Evolutionary conservation across 2,113 vertebrate genomes (phyloP).

Genomic region (Myotis brandtii): DNA sequence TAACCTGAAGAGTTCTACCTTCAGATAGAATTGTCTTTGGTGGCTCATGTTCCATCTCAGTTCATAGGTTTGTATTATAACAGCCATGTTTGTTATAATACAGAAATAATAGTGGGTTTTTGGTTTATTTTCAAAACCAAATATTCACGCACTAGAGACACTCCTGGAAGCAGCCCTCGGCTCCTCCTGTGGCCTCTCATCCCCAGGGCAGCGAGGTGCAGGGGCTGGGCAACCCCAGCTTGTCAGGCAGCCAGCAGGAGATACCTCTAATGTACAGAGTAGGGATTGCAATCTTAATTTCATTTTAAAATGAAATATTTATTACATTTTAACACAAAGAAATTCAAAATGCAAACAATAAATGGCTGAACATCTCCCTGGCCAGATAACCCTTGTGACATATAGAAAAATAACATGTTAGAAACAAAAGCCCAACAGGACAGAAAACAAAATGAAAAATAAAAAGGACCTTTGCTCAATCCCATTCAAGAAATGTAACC

Average conservation of each 20-base stretch:
- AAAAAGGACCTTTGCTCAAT: not conserved
- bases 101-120: not conserved
- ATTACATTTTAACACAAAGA: constrained; percentile 12
- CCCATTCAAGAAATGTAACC: not conserved
- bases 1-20: not conserved
- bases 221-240: not conserved
- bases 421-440: not conserved
- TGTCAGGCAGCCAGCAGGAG: not conserved
- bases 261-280: not conserved
- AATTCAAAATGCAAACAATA: not conserved
- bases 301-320: not conserved
- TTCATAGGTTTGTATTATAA: not conserved
- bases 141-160: not conserved
- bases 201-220: not conserved
- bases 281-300: not conserved
- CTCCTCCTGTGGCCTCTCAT: not conserved
- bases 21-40: not conserved
- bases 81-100: not conserved
- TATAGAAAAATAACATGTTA: not conserved
- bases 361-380: not conserved
- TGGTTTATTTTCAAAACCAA: not conserved
- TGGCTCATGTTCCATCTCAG: not conserved
- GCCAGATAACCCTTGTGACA: not conserved
- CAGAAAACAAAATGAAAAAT: constrained; percentile 6
- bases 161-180: not conserved